These are phyloP conservation scores for Agrotis puta DNA, from an alignment of 2,888 invertebrate species.

Conservation along the genomic window DNA sequence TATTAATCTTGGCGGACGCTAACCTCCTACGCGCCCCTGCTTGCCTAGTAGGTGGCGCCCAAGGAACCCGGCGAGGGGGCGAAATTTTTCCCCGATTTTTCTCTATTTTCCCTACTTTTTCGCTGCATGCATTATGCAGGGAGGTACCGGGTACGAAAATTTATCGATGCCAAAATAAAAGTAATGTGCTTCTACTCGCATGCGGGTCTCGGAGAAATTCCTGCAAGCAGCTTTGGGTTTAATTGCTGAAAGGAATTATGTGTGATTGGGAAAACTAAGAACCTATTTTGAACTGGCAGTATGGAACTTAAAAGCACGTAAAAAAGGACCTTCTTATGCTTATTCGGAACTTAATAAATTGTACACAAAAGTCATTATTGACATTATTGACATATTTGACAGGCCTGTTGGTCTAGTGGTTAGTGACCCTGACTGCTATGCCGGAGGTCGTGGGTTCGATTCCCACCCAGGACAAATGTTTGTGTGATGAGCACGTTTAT, in stretches of 20 bases:
- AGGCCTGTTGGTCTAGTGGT: too few species aligned
- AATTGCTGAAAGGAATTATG: slow-evolving; percentile 51
- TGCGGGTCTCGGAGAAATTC: slow-evolving; percentile 56
- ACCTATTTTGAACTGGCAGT: slow-evolving; percentile 1
- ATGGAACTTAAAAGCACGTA: neutral
- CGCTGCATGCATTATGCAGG: slow-evolving; percentile 88
- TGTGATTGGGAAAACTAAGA: slow-evolving; percentile 30
- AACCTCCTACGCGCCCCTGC: slow-evolving; percentile 83
- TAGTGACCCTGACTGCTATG: too few species aligned
- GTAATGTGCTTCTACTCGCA: slow-evolving; percentile 72
- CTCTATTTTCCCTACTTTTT: slow-evolving; percentile 82
- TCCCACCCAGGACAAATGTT: too few species aligned
- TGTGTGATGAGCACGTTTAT: too few species aligned
- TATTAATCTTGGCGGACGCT: slow-evolving; percentile 89
- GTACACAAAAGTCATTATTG: too few species aligned
- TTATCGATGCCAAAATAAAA: slow-evolving; percentile 87
- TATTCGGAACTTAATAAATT: neutral
- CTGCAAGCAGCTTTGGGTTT: slow-evolving; percentile 37
- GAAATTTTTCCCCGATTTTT: slow-evolving; percentile 81
- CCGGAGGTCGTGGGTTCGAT: too few species aligned
- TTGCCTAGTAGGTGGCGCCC: slow-evolving; percentile 85
- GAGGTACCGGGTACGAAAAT: slow-evolving; percentile 78
- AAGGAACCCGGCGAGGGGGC: slow-evolving; percentile 83
- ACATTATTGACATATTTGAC: too few species aligned
- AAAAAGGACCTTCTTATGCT: slow-evolving; percentile 4